Evolutionary conservation across 2,797 vertebrate genomes (phyloP).

Genomic region (Falco novaeseelandiae): DNA sequence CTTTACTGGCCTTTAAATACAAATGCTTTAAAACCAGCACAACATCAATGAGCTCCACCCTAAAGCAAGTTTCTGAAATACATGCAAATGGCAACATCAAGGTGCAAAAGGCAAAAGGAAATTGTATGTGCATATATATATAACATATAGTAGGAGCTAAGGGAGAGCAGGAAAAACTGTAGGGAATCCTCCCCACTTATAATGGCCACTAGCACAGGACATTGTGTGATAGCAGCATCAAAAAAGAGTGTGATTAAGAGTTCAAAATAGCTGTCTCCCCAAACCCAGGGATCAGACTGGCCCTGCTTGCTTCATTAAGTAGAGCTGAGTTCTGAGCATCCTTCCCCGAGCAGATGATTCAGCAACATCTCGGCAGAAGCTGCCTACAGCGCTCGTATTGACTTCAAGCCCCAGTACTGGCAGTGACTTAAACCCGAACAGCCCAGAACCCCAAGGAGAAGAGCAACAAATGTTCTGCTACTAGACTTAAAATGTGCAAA

Average conservation of each 20-base stretch:
- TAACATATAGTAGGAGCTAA: not conserved
- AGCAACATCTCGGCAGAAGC: not conserved
- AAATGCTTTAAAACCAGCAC: not conserved
- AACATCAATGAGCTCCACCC: not conserved
- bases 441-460: not conserved
- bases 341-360: fast-evolving
- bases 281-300: not conserved
- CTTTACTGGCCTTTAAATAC: not conserved
- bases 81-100: not conserved
- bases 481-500: not conserved
- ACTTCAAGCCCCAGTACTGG: not conserved
- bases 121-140: fast-evolving
- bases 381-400: fast-evolving
- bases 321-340: not conserved
- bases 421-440: not conserved
- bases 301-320: not conserved
- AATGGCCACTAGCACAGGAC: not conserved
- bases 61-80: not conserved
- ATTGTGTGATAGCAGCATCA: not conserved
- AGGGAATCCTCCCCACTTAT: not conserved
- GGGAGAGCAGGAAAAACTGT: not conserved
- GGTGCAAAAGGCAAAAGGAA: not conserved
- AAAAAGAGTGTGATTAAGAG: not conserved
- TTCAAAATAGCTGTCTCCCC: not conserved
- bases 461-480: not conserved